Conservation (phyloP, 2,888 invertebrate genomes). For the Ditula angustiorana region DNA sequence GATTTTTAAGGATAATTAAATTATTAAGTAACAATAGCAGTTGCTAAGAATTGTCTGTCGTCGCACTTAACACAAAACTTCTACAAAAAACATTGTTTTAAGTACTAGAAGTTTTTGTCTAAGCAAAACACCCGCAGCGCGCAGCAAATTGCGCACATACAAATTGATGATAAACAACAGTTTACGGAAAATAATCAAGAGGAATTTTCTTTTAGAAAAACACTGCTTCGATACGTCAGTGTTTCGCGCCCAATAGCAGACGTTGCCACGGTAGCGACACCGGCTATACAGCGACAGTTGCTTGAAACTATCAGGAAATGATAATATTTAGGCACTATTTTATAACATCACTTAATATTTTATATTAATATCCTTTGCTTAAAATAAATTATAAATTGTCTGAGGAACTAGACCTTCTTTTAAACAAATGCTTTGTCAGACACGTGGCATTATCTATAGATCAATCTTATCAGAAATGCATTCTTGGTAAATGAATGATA, state of each 20-base stretch:
- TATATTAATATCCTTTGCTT: constrained; percentile 10
- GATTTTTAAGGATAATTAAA: constrained; percentile 1
- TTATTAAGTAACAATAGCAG: constrained; percentile 30
- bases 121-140: too few species aligned
- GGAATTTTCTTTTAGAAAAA: neutral
- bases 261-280: neutral
- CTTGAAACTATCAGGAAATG: neutral
- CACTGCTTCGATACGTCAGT: constrained; percentile 1
- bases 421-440: constrained; percentile 30
- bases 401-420: constrained; percentile 29
- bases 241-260: neutral
- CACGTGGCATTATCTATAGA: constrained; percentile 2
- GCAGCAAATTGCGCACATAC: too few species aligned
- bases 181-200: neutral
- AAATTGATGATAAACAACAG: too few species aligned
- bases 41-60: neutral
- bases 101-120: too few species aligned
- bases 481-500: constrained; percentile 1
- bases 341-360: neutral
- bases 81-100: too few species aligned
- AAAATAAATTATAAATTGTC: constrained; percentile 1
- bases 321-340: neutral
- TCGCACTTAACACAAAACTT: too few species aligned
- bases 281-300: neutral
- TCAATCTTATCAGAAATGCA: neutral